These are phyloP conservation scores for Malaclemys terrapin DNA, from an alignment of 2,113 vertebrate species.

Conservation along the genomic window DNA sequence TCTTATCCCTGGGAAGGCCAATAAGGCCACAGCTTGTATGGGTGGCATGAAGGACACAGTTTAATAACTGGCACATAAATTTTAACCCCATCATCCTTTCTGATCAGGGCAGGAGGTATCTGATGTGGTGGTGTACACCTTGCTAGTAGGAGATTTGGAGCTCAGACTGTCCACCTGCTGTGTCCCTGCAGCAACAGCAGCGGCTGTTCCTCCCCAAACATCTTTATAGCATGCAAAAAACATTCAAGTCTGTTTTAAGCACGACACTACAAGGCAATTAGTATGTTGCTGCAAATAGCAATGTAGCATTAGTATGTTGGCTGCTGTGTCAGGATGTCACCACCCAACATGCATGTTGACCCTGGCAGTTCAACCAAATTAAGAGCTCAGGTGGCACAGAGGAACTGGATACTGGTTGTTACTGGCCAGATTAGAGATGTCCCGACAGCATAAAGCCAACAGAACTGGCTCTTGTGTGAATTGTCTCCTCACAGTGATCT, in stretches of 20 bases:
- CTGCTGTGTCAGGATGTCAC: background rate
- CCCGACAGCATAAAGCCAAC: background rate
- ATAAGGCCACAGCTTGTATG: background rate
- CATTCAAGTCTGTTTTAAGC: background rate
- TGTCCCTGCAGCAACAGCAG: background rate
- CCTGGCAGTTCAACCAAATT: background rate
- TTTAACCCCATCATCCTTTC: background rate
- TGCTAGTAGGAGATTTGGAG: background rate
- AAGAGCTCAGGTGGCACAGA: fast-evolving
- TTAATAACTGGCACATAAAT: background rate
- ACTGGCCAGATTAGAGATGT: background rate
- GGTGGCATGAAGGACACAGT: background rate
- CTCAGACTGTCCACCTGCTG: background rate
- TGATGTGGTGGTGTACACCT: background rate
- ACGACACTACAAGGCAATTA: background rate
- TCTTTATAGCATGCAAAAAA: background rate
- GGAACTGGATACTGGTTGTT: background rate
- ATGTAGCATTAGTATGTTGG: background rate
- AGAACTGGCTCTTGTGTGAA: background rate
- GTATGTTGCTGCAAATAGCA: too few relatives aligned
- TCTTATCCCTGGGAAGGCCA: background rate
- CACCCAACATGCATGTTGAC: background rate
- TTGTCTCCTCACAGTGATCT: too few relatives aligned
- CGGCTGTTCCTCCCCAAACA: too few relatives aligned
- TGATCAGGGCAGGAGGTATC: fast-evolving